A percentile compares a stretch with the other conserved stretches of the same genome.
phyloP scores from a whole-genome alignment of 2,888 invertebrate genomes.

The Nomada goodeniana region DNA sequence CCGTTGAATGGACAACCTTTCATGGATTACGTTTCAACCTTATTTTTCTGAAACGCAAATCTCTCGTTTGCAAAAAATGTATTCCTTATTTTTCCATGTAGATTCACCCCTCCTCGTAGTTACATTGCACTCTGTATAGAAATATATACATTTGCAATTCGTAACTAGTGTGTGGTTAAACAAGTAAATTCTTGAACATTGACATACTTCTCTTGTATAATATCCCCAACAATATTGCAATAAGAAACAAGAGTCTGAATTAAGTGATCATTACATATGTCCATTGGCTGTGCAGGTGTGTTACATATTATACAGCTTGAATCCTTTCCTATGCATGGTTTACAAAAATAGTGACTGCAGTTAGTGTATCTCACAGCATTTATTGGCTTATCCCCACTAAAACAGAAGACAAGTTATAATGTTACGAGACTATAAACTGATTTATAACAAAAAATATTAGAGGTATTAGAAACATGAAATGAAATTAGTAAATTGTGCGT shows the following conservation, averaged over 20 bases:
- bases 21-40: no score
- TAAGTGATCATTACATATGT: slow-evolving; percentile 67
- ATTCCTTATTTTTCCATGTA: no score
- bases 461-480: no score
- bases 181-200: neutral
- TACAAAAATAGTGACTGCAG: slow-evolving; percentile 76
- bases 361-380: slow-evolving; percentile 63
- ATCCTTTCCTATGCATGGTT: slow-evolving; percentile 58
- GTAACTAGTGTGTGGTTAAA: neutral
- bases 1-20: no score
- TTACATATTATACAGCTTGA: slow-evolving; percentile 67
- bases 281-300: slow-evolving; percentile 64
- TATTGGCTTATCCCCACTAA: slow-evolving; percentile 55
- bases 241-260: slow-evolving; percentile 65
- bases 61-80: no score
- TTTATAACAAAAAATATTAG: no score
- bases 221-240: slow-evolving; percentile 64
- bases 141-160: neutral
- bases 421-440: no score
- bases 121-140: no score
- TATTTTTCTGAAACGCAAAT: no score
- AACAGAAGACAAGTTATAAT: slow-evolving; percentile 6
- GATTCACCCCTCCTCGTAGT: no score
- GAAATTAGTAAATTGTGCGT: no score
- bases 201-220: slow-evolving; percentile 63